Evolutionary conservation across 2,888 invertebrate species (phyloP).

Genomic region (Trachelus tabidus): DNA sequence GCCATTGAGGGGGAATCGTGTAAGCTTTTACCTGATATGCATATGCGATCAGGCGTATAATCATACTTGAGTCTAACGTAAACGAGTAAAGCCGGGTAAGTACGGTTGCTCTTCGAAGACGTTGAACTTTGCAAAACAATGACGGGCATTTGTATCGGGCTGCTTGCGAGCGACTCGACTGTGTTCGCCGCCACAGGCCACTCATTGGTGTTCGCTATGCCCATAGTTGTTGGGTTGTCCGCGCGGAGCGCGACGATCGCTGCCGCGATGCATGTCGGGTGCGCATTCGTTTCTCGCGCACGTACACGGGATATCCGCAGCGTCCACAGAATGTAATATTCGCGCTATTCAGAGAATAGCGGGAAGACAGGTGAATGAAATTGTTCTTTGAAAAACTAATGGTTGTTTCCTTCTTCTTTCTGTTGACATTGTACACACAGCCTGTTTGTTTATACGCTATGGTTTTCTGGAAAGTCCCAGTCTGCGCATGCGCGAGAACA

Average conservation of each 20-base stretch:
- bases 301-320: slow-evolving; percentile 4
- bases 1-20: background rate
- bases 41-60: background rate
- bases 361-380: background rate
- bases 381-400: background rate
- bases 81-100: background rate
- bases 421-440: no score
- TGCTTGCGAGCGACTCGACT: background rate
- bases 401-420: no score
- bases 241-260: background rate
- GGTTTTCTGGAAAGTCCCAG: background rate
- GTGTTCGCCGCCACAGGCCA: background rate
- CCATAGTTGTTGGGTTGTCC: background rate
- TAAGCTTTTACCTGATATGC: background rate
- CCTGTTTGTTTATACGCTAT: background rate
- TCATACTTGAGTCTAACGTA: background rate
- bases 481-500: background rate
- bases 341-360: background rate
- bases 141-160: background rate
- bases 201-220: background rate
- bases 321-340: background rate
- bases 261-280: background rate
- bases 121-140: slow-evolving; percentile 1
- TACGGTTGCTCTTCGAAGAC: background rate
- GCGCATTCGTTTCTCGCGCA: background rate